Base-by-base conservation (phyloP, 2,888 invertebrate species). In the Odontothrips loti region DNA sequence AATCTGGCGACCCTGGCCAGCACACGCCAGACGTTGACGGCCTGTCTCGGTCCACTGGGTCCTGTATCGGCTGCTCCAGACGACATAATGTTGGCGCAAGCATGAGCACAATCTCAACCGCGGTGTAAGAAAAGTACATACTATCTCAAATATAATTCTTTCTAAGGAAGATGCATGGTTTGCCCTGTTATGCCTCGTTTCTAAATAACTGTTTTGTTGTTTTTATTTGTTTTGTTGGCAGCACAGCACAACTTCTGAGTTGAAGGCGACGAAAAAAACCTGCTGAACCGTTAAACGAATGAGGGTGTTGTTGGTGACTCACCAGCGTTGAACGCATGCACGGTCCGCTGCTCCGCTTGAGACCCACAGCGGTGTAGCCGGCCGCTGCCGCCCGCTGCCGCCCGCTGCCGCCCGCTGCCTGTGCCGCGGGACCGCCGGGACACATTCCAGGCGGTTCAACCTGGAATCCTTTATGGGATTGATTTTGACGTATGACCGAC, bases 401-500 rank as follows among this genome's bases (percentile, higher is more conserved):
- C 15, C 20, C 63, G 2, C 68, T n/a, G 68, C 68, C 68, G n/a
- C 11, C n/a, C 68, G 23, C 68, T 4, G 51, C 8, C 23, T 6
- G 68, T 11, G 1, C 27, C 68, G 68, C 34, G 34, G 34, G 34
- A 6, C 34, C 34, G 34, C 6, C 34, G 6, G 23, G 23, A 27
- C 68, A 23, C 68, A 75, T 75, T 75, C 68, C 68, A 75, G 68
- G 68, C 23, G 20, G 10, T 58, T n/a, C 6, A 58, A 58, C 58
- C 6, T n/a, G 68, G 68, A 68, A 75, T 75, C 68, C 68, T 75
- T 75, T 75, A 75, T 27, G 27, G 68, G 68, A 75, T 75, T 75
- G 68, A 75, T 75, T 75, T 75, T 75, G 68, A 75, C 68, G 68
- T 75, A 75, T 75, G 68, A 27, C 12, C 68, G 68, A 75, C 68